These are phyloP conservation scores for Numenius arquata DNA, from an alignment of 2,113 vertebrate species.

Conservation along the genomic window DNA sequence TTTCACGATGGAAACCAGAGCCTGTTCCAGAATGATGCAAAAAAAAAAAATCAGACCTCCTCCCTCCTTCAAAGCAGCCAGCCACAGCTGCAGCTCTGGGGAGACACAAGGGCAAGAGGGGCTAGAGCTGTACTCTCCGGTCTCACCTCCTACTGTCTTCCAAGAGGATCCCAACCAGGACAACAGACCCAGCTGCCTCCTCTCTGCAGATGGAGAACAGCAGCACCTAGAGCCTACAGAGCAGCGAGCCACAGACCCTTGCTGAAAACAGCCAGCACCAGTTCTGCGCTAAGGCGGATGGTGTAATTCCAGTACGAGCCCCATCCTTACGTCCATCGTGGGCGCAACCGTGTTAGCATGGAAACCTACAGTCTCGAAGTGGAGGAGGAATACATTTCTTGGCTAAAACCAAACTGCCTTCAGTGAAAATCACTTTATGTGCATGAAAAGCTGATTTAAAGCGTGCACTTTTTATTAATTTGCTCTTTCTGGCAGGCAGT, in stretches of 20 bases:
- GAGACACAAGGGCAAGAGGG: not conserved
- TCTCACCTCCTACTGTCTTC: not conserved
- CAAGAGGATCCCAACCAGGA: not conserved
- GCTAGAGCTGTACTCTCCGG: not conserved
- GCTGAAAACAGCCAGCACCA: not conserved
- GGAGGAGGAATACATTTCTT: not conserved
- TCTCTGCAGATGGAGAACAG: not conserved
- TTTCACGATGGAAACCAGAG: not conserved
- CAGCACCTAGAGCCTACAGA: not conserved
- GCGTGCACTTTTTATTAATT: not conserved
- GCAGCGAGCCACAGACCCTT: not conserved
- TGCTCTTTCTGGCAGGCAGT: not conserved
- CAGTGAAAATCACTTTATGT: not conserved
- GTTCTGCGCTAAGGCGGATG: not conserved
- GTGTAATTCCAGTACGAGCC: not conserved
- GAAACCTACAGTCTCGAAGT: not conserved
- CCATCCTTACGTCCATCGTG: not conserved
- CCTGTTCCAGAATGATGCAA: not conserved
- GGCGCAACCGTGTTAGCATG: not conserved
- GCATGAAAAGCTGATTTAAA: not conserved
- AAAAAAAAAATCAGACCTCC: not conserved
- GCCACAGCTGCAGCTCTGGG: not conserved
- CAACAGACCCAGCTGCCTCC: not conserved
- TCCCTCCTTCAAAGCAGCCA: not conserved
- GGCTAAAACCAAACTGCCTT: not conserved